Conservation (phyloP, 2,113 vertebrate species). For the Ascaphus truei region DNA sequence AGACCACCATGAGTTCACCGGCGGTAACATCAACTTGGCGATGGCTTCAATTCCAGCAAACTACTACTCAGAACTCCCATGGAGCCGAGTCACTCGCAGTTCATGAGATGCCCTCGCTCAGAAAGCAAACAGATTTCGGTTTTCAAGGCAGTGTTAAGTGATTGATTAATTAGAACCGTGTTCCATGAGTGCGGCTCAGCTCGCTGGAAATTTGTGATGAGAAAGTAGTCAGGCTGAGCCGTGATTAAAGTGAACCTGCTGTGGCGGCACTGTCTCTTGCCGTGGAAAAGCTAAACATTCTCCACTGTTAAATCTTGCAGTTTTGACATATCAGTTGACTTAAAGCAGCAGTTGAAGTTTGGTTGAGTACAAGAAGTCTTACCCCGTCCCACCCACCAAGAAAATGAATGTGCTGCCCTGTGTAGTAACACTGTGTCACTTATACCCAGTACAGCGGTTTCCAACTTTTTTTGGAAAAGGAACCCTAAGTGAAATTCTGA, state of each 20-base stretch:
- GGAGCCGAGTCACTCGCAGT: background rate
- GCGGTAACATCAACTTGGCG: background rate
- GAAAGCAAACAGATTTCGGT: conserved; percentile 24
- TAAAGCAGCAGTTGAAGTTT: too few species aligned
- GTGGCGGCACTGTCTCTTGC: background rate
- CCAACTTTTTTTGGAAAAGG: too few species aligned
- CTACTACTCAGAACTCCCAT: background rate
- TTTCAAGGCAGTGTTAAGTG: conserved; percentile 24
- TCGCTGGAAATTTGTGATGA: background rate
- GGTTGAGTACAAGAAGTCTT: too few species aligned
- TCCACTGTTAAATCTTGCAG: background rate
- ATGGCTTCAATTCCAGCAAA: conserved; percentile 31
- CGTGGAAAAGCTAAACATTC: background rate
- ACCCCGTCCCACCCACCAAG: too few species aligned
- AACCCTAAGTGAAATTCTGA: too few species aligned
- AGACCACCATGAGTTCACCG: background rate
- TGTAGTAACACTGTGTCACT: too few species aligned
- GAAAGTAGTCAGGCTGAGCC: background rate
- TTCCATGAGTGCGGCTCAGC: conserved; percentile 1
- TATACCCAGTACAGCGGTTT: too few species aligned
- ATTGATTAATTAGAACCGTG: conserved; percentile 28
- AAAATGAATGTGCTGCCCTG: too few species aligned
- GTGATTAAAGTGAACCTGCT: background rate
- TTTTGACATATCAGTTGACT: background rate
- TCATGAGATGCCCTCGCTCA: conserved; percentile 4